A percentile compares a stretch with the other conserved stretches of the same genome.
These are phyloP conservation scores for Netta rufina DNA, from an alignment of 2,797 vertebrate genomes.

Conservation along the genomic window DNA sequence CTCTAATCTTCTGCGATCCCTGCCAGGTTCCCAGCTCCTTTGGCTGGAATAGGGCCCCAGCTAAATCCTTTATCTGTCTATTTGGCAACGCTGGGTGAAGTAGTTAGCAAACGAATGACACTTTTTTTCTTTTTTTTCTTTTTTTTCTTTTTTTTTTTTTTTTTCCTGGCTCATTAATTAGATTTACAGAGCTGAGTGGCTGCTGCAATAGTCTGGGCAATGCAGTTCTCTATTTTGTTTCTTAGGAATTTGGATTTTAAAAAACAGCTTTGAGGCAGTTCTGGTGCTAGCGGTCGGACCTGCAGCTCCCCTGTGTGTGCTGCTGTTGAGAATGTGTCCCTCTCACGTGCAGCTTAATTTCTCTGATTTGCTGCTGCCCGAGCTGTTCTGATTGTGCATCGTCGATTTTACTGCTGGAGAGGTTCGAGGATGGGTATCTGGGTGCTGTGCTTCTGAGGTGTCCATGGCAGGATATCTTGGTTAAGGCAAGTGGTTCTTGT, in stretches of 20 bases:
- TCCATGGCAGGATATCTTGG: constrained; percentile 21
- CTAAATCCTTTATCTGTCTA: constrained; percentile 70
- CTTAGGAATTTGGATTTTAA: not conserved
- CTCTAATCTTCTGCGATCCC: constrained; percentile 43
- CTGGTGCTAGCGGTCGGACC: not conserved
- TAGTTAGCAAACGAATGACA: constrained; percentile 39
- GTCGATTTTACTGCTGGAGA: not conserved
- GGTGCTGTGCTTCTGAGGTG: not conserved
- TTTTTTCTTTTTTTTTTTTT: not conserved
- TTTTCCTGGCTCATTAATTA: constrained; percentile 56
- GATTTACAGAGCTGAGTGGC: constrained; percentile 44
- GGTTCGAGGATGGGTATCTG: not conserved
- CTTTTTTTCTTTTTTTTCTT: not conserved
- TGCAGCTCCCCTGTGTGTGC: not conserved
- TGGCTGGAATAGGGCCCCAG: constrained; percentile 42
- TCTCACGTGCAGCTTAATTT: not conserved
- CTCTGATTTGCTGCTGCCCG: not conserved
- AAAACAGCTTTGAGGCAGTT: not conserved
- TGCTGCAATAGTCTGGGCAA: not conserved
- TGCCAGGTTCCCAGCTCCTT: constrained; percentile 69
- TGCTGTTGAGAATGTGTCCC: not conserved
- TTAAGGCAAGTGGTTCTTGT: constrained; percentile 48
- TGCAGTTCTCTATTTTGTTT: constrained; percentile 47
- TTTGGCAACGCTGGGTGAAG: constrained; percentile 52
- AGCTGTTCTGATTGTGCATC: not conserved